Base-by-base conservation (phyloP, 1,140 invertebrate genomes). In the Glomeris maerens region DNA sequence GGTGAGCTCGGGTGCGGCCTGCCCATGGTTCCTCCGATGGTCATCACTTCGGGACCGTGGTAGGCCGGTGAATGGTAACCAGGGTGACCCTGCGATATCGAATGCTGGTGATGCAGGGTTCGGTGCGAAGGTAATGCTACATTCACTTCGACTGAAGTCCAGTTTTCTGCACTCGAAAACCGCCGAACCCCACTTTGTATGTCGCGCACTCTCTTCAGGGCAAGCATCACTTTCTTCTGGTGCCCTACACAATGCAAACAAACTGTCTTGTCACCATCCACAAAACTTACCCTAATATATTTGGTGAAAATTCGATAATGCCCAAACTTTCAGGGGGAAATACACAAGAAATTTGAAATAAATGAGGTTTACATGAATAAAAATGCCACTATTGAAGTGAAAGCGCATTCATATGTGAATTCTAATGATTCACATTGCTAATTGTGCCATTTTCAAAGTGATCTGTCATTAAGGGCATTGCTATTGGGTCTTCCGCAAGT, bases 211-310 rank as follows among this genome's bases (percentile, higher is more conserved):
- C 92, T 77, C 66, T 98, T 97, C 57, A 98, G 95, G 47, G 93
- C 94, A 57, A 98, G 71, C 58, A 94, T 79, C 55, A 98, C 84
- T 71, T 96, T 93, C 74, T 99, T 99, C 68, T 98, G 94, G 67
- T 98, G 95, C 23, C 95, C 95, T 62, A 48, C 36, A 38, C 52
- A 39, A n/a, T 20, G 46, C 20, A 38, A 50, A 45, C 13, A 42
- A n/a, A n/a, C n/a, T n/a, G n/a, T n/a, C n/a, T n/a, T n/a, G n/a
- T n/a, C n/a, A n/a, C n/a, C n/a, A n/a, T n/a, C n/a, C n/a, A n/a
- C n/a, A n/a, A n/a, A n/a, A n/a, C n/a, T n/a, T n/a, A n/a, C n/a
- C n/a, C n/a, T n/a, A n/a, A n/a, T n/a, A n/a, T n/a, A n/a, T n/a
- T n/a, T n/a, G n/a, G n/a, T n/a, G n/a, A n/a, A n/a, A n/a, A n/a